These are phyloP conservation scores for Coleophora deauratella DNA, from an alignment of 2,888 invertebrate species.

Conservation along the genomic window DNA sequence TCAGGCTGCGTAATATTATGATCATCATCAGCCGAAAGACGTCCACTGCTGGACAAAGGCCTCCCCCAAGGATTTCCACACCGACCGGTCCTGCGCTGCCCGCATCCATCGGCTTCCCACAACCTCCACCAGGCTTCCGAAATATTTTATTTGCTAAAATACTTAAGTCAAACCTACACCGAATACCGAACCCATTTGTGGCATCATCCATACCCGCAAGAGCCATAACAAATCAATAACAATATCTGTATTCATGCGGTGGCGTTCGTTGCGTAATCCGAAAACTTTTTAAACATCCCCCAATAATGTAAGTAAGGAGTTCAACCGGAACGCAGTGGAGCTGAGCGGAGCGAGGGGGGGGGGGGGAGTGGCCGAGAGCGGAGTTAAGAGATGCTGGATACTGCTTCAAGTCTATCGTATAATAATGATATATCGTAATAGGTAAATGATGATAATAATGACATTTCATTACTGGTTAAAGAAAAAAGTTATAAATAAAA, in stretches of 20 bases:
- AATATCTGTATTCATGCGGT: constrained; percentile 28
- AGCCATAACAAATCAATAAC: constrained; percentile 12
- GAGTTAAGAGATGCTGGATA: constrained; percentile 18
- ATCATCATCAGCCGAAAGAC: no score
- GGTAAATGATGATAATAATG: no score
- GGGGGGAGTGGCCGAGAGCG: constrained; percentile 47
- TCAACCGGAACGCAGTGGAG: constrained; percentile 32
- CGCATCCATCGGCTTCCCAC: no score
- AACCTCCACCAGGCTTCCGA: constrained; percentile 16
- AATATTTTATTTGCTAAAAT: constrained; percentile 1
- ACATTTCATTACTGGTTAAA: no score
- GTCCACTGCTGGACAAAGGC: no score
- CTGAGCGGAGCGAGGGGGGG: constrained; percentile 43
- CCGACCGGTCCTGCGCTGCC: no score
- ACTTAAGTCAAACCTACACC: constrained; percentile 7
- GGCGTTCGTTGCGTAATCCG: constrained; percentile 41
- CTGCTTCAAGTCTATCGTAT: not conserved
- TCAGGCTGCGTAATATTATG: constrained; percentile 35
- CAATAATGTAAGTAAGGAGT: constrained; percentile 43
- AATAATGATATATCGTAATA: no score
- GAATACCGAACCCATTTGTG: constrained; percentile 5
- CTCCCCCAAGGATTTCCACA: no score
- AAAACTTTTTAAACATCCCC: constrained; percentile 50
- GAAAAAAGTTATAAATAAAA: no score
- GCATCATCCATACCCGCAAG: constrained; percentile 2